A percentile compares a stretch with the other conserved stretches of the same genome.
phyloP scores from a whole-genome alignment of 2,797 vertebrate species.

The Rhincodon typus region DNA sequence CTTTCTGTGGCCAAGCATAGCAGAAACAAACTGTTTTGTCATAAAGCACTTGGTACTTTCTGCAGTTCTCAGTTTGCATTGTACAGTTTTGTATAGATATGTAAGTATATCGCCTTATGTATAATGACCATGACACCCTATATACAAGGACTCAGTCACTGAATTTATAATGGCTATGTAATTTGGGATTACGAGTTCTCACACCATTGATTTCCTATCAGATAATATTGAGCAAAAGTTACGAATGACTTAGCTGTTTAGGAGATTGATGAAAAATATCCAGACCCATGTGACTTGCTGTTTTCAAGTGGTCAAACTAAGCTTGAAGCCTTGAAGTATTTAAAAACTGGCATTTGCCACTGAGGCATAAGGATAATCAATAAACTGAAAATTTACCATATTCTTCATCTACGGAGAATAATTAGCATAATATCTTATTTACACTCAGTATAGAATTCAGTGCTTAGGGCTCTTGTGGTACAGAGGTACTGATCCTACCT shows the following conservation, averaged over 20 bases:
- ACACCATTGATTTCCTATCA: neutral
- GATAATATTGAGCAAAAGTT: neutral
- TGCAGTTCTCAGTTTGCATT: neutral
- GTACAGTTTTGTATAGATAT: no score
- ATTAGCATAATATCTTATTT: neutral
- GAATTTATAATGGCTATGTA: no score
- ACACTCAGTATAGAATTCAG: neutral
- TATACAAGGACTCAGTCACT: no score
- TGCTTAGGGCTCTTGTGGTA: no score
- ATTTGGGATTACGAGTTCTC: neutral
- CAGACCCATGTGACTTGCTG: neutral
- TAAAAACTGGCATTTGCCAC: neutral
- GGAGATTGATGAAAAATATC: conserved; percentile 11
- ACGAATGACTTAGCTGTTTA: neutral
- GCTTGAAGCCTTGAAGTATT: neutral
- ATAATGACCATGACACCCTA: no score
- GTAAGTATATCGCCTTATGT: neutral
- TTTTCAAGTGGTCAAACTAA: neutral
- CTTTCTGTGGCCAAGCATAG: neutral
- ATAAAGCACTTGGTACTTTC: neutral
- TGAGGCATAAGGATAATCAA: no score
- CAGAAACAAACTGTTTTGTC: neutral
- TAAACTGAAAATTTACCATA: no score
- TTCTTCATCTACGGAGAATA: neutral
- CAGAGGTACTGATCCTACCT: no score